phyloP scores from a whole-genome alignment of 1,140 invertebrate genomes.

The Limonius californicus region DNA sequence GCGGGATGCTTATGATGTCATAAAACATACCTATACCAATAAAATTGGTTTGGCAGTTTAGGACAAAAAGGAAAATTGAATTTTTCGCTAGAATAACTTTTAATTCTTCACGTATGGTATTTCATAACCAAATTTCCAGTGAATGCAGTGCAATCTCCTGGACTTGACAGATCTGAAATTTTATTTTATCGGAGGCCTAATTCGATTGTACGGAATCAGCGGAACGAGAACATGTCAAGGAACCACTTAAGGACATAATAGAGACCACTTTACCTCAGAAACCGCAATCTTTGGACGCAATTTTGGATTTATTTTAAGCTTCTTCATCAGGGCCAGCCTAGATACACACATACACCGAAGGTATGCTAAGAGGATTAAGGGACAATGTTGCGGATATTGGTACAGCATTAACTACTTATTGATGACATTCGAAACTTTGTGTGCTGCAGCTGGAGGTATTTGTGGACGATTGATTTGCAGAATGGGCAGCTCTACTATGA shows the following conservation, averaged over 20 bases:
- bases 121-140: too few species aligned
- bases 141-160: too few species aligned
- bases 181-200: not conserved
- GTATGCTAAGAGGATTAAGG: slow-evolving; percentile 30
- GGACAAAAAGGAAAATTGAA: too few species aligned
- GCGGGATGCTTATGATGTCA: too few species aligned
- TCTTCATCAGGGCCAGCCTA: not conserved
- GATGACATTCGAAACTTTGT: slow-evolving; percentile 17
- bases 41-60: too few species aligned
- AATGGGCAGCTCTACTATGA: not conserved
- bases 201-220: slow-evolving; percentile 7
- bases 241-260: slow-evolving; percentile 28
- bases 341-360: not conserved
- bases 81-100: too few species aligned
- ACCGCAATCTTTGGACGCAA: slow-evolving; percentile 20
- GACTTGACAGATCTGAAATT: not conserved
- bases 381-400: slow-evolving; percentile 32
- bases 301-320: slow-evolving; percentile 22
- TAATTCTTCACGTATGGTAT: too few species aligned
- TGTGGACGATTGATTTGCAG: not conserved
- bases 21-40: too few species aligned
- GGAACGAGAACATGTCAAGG: slow-evolving; percentile 28
- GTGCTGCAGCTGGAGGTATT: slow-evolving; percentile 23
- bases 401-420: slow-evolving; percentile 27
- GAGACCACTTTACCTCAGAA: slow-evolving; percentile 27